Evolutionary conservation across 2,797 vertebrate genomes (phyloP).

Genomic region (Arctocebus calabarensis): DNA sequence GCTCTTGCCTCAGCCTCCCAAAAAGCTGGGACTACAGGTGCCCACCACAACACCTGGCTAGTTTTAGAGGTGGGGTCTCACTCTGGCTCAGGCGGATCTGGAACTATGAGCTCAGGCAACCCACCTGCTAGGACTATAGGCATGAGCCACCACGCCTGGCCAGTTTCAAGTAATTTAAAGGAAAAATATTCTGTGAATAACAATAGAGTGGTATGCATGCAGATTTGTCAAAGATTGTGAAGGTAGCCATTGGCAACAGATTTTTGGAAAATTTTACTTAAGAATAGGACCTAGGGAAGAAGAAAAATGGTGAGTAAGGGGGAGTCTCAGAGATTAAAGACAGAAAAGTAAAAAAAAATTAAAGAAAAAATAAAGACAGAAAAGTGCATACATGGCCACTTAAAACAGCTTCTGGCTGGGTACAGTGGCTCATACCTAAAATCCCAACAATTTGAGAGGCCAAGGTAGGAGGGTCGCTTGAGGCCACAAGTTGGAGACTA

Average conservation of each 20-base stretch:
- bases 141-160: too few relatives aligned
- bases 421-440: not conserved
- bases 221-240: not conserved
- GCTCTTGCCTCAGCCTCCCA: too few relatives aligned
- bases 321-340: not conserved
- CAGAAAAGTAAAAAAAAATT: not conserved
- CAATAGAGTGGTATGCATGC: not conserved
- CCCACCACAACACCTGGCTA: too few relatives aligned
- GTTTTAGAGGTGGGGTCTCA: too few relatives aligned
- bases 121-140: too few relatives aligned
- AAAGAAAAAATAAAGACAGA: not conserved
- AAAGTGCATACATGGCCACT: too few relatives aligned
- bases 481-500: not conserved
- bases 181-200: slow-evolving; percentile 2
- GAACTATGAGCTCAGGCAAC: too few relatives aligned
- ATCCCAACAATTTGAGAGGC: not conserved
- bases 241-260: not conserved
- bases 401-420: not conserved
- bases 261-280: not conserved
- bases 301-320: rapidly evolving
- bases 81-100: too few relatives aligned
- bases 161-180: slow-evolving; percentile 28
- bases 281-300: not conserved
- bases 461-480: not conserved
- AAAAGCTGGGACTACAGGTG: too few relatives aligned